Percentiles rank a stretch among this genome's conserved stretches.
These are phyloP conservation scores for Drosophila asahinai DNA, from an alignment of 1,140 invertebrate genomes.

Conservation along the genomic window DNA sequence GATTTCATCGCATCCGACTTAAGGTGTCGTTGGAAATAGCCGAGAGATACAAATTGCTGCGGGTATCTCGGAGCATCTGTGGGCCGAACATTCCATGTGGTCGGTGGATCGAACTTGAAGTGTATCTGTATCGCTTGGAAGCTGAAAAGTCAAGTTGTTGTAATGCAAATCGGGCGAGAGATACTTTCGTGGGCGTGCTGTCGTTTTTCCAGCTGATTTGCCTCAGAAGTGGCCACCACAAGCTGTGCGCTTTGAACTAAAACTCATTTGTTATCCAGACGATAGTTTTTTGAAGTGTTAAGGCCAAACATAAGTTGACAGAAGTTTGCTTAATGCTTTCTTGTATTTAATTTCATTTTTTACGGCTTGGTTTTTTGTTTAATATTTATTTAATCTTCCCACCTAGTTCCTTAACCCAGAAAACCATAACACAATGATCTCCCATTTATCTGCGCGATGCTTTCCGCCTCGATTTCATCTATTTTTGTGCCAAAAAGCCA, in stretches of 20 bases:
- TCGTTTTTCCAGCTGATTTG: constrained; percentile 21
- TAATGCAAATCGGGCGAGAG: constrained; percentile 19
- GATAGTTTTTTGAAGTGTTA: constrained; percentile 3
- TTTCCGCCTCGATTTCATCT: constrained; percentile 14
- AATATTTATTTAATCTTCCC: not conserved
- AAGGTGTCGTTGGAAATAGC: constrained; percentile 10
- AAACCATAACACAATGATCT: constrained; percentile 16
- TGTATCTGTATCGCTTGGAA: not conserved
- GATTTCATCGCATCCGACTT: constrained; percentile 14
- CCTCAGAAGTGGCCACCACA: constrained; percentile 5
- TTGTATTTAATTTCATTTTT: not conserved
- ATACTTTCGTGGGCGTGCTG: constrained; percentile 29
- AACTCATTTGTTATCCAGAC: constrained; percentile 5
- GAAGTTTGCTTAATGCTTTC: not conserved
- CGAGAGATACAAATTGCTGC: constrained; percentile 28
- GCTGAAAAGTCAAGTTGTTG: not conserved
- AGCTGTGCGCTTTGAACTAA: constrained; percentile 1
- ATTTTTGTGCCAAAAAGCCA: constrained; percentile 25
- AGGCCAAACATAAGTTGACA: not conserved
- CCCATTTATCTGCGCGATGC: constrained; percentile 28
- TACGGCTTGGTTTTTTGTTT: not conserved
- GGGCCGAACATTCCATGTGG: constrained; percentile 7
- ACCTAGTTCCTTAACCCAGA: constrained; percentile 5
- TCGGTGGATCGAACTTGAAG: constrained; percentile 19
- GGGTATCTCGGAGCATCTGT: constrained; percentile 4